Conservation (phyloP, 2,797 vertebrate genomes). For the Fundulus diaphanus region DNA sequence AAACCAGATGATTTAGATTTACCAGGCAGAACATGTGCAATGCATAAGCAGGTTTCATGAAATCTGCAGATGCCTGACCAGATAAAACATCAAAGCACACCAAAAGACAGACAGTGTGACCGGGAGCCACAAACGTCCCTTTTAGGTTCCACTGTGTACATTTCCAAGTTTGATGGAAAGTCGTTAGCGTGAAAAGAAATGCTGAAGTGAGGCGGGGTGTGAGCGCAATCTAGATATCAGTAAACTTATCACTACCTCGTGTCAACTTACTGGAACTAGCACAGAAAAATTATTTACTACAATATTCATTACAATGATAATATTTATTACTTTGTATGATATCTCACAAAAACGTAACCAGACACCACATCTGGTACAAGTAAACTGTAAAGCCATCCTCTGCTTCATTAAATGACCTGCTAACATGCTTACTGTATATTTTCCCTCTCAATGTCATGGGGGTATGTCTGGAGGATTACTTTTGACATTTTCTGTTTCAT, state of each 20-base stretch:
- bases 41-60: neutral
- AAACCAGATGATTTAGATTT: too few relatives aligned
- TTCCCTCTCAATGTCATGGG: constrained; percentile 14
- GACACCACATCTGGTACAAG: neutral
- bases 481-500: constrained; percentile 12
- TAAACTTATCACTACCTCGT: neutral
- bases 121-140: too few relatives aligned
- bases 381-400: neutral
- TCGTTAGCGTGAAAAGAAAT: too few relatives aligned
- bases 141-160: too few relatives aligned
- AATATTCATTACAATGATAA: neutral
- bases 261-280: neutral
- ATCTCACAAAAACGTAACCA: neutral
- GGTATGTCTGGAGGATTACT: constrained; percentile 17
- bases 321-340: neutral
- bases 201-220: too few relatives aligned
- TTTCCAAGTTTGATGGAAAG: too few relatives aligned
- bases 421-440: constrained; percentile 14
- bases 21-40: too few relatives aligned
- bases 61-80: neutral
- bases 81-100: too few relatives aligned
- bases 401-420: constrained; percentile 23
- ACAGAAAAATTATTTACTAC: neutral
- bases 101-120: too few relatives aligned
- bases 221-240: too few relatives aligned